Base-by-base conservation (phyloP, 2,888 invertebrate species). In the Schrankia costaestrigalis region DNA sequence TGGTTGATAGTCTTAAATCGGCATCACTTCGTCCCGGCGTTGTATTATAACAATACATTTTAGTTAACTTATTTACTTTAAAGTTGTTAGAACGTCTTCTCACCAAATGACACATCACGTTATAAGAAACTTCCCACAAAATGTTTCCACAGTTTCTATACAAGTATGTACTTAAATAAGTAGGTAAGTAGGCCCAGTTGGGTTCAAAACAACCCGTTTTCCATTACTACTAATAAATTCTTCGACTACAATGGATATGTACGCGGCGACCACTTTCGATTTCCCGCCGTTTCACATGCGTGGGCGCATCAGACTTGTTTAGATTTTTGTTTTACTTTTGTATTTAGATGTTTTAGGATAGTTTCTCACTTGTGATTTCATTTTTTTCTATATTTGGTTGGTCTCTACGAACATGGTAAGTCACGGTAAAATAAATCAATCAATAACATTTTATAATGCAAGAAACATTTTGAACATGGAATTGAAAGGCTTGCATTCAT, bases 261-360 rank as follows among this genome's bases (percentile, higher is more conserved):
- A n/a, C 40, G 41, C 35, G 28, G 31, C 43, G 41, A 31, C 42
- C 47, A 63, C 63, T 63, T 63, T 63, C 63, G 46, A 47, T 63
- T 63, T 63, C 46, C 52, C 57, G 41, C 35, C 34, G 57, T 47
- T 50, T 48, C 54, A 47, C 44, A 46, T 46, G 56, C 52, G 58
- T 60, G 40, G 56, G 53, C 51, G 49, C 55, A 40, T 32, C 45
- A 52, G 44, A 41, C 48, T 43, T 45, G 45, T 40, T 40, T 31
- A 26, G 25, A 26, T 17, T 25, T 45, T 22, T 40, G 29, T 39
- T 55, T 46, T 31, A 26, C 21, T 38, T 41, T 35, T 17, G 3
- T 17, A 17, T 17, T 7, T 17, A n/a, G n/a, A n/a, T n/a, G 12
- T 10, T 29, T 18, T 28, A 10, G 14, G 7, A 17, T 17, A n/a